Evolutionary conservation across 2,888 invertebrate genomes (phyloP).

Genomic region (Orthonevra nobilis): DNA sequence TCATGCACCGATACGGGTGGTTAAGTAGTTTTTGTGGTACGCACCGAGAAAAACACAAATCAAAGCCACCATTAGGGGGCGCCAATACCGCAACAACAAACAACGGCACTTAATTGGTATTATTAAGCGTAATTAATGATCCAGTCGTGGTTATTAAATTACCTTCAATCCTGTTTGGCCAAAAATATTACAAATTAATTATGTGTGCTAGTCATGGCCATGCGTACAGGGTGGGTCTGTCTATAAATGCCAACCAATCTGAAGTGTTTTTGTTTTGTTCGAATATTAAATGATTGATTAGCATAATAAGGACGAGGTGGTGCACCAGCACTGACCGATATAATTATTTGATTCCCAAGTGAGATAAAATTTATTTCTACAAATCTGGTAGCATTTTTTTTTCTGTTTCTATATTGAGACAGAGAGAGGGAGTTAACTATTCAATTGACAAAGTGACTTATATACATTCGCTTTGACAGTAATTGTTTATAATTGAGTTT

Average conservation of each 20-base stretch:
- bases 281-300: slow-evolving; percentile 65
- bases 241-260: slow-evolving; percentile 12
- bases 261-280: slow-evolving; percentile 43
- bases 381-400: slow-evolving; percentile 36
- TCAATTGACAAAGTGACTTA: slow-evolving; percentile 36
- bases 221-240: not conserved
- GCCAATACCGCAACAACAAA: no score
- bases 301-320: slow-evolving; percentile 9
- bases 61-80: slow-evolving; percentile 4
- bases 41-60: slow-evolving; percentile 18
- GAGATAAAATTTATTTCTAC: slow-evolving; percentile 51
- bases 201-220: not conserved
- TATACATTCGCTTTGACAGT: slow-evolving; percentile 43
- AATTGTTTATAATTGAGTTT: slow-evolving; percentile 22
- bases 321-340: not conserved
- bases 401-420: no score
- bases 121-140: slow-evolving; percentile 63
- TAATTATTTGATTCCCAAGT: slow-evolving; percentile 52
- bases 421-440: not conserved
- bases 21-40: slow-evolving; percentile 30
- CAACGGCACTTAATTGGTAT: slow-evolving; percentile 58
- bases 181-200: slow-evolving; percentile 59
- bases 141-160: slow-evolving; percentile 55
- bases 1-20: slow-evolving; percentile 29
- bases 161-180: slow-evolving; percentile 28